phyloP scores from a whole-genome alignment of 2,113 vertebrate genomes.

The Phoenicopterus ruber region DNA sequence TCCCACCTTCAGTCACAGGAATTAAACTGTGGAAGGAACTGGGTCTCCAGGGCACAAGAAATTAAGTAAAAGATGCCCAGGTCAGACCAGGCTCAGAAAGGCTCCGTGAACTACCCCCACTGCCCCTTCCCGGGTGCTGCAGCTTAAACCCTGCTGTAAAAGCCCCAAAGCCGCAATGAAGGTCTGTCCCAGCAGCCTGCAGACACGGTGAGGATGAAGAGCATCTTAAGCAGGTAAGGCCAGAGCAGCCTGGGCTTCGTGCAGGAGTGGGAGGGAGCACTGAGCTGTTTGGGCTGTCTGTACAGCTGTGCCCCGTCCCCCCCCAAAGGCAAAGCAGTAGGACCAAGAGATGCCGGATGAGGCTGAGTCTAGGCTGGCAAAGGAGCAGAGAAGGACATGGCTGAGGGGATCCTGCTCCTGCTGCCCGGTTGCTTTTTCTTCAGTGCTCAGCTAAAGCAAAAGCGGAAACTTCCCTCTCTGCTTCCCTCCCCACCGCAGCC shows the following conservation, averaged over 20 bases:
- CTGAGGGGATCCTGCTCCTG: background rate
- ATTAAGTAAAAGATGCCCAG: background rate
- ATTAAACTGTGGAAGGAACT: background rate
- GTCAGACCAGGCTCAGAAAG: background rate
- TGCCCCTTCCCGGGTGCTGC: background rate
- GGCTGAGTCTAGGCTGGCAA: background rate
- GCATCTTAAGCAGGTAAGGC: background rate
- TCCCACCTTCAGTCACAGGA: background rate
- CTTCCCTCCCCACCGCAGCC: background rate
- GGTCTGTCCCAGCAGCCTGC: background rate
- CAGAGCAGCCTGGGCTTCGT: background rate
- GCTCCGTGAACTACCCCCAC: background rate
- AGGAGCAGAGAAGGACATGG: background rate
- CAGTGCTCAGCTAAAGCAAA: background rate
- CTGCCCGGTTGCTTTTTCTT: background rate
- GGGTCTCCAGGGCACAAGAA: background rate
- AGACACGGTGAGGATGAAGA: rapidly evolving
- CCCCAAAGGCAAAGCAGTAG: background rate
- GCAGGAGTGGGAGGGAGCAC: background rate
- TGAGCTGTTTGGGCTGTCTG: background rate
- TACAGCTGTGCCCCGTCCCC: background rate
- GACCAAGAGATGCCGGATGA: background rate
- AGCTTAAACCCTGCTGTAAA: background rate
- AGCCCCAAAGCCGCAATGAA: background rate
- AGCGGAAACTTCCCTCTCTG: background rate